Conservation (phyloP, 2,888 invertebrate species). For the Tenthredo distinguenda region DNA sequence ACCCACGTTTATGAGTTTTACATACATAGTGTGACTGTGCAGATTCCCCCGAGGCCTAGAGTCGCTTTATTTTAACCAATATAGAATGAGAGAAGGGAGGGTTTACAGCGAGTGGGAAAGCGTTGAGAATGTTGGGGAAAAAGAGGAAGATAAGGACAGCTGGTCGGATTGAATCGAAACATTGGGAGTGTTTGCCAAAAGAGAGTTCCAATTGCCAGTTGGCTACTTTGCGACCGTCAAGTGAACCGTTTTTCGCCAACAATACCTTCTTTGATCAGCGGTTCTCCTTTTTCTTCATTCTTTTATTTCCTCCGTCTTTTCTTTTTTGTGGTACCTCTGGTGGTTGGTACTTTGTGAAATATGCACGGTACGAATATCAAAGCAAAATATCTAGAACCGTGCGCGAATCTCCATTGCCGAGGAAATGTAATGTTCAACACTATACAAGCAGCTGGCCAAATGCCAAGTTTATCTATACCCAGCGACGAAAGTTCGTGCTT, state of each 20-base stretch:
- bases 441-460: conserved; percentile 20
- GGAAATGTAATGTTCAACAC: conserved; percentile 45
- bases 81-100: neutral
- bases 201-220: conserved; percentile 33
- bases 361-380: conserved; percentile 39
- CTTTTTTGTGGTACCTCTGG: neutral
- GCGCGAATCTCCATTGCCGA: conserved; percentile 30
- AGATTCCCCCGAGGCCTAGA: neutral
- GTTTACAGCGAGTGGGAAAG: neutral
- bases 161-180: conserved; percentile 3
- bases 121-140: neutral
- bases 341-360: neutral
- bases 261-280: conserved; percentile 26
- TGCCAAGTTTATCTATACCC: conserved; percentile 45
- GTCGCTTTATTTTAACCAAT: neutral
- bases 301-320: neutral
- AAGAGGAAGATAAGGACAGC: neutral
- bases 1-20: neutral
- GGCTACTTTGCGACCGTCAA: conserved; percentile 28
- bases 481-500: conserved; percentile 42
- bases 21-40: neutral
- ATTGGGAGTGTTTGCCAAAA: conserved; percentile 3
- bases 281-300: neutral
- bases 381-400: neutral
- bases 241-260: conserved; percentile 38